Percentiles rank a stretch among this genome's conserved stretches.
Evolutionary conservation across 2,888 invertebrate species (phyloP).

Genomic region (Drosophila formosana): DNA sequence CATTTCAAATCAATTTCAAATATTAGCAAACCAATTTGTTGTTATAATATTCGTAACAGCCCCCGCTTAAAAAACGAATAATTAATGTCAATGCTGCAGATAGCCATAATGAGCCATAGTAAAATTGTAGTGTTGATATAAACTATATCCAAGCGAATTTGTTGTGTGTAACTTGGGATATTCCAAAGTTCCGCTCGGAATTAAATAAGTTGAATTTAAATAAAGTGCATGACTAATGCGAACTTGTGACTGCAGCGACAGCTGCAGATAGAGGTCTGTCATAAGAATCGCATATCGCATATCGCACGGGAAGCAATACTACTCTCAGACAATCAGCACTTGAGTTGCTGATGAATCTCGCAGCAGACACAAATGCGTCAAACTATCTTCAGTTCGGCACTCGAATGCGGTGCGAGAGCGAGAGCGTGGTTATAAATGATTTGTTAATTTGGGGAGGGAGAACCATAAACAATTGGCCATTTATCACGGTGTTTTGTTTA

Average conservation of each 20-base stretch:
- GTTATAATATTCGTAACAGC: no score
- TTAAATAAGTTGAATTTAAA: constrained; percentile 2
- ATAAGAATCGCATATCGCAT: neutral
- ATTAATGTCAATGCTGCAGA: no score
- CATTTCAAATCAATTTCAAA: no score
- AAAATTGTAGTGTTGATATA: no score
- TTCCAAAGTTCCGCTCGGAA: neutral
- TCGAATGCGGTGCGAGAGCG: neutral
- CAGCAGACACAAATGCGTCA: constrained; percentile 4
- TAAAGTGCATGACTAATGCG: constrained; percentile 16
- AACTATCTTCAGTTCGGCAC: constrained; percentile 27
- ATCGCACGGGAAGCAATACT: neutral
- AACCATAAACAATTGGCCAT: constrained; percentile 38
- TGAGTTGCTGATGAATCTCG: constrained; percentile 27
- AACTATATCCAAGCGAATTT: no score
- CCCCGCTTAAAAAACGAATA: no score
- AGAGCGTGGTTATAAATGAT: constrained; percentile 5
- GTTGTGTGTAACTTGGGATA: neutral
- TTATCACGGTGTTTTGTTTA: constrained; percentile 39
- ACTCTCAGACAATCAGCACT: constrained; percentile 11
- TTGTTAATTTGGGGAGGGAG: constrained; percentile 15
- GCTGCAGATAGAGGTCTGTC: constrained; percentile 4
- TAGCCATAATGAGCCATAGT: no score
- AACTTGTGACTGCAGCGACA: constrained; percentile 15
- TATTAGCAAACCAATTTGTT: no score